Evolutionary conservation across 2,888 invertebrate genomes (phyloP).

Genomic region (Eupithecia tripunctaria): DNA sequence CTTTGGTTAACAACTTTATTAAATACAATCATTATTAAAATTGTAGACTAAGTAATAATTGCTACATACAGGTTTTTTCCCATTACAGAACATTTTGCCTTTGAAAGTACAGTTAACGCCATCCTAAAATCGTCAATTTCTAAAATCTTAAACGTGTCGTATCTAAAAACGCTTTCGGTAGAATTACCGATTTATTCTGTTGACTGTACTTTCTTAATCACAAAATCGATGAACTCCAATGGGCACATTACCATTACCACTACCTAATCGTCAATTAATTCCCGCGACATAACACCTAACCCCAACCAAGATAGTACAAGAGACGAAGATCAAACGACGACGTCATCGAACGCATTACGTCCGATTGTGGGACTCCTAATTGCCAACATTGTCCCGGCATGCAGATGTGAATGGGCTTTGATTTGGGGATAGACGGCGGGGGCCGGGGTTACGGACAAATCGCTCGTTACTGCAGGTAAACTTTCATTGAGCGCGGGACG

Average conservation of each 20-base stretch:
- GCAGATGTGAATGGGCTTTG: slow-evolving; percentile 86
- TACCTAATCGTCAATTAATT: background rate
- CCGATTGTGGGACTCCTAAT: slow-evolving; percentile 84
- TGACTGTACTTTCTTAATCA: background rate
- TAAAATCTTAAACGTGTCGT: too few relatives aligned
- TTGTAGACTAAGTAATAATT: background rate
- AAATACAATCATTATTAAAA: background rate
- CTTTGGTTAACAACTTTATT: slow-evolving; percentile 1
- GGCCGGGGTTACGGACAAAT: slow-evolving; percentile 82
- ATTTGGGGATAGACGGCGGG: slow-evolving; percentile 77
- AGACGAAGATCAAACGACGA: slow-evolving; percentile 44
- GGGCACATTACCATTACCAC: background rate
- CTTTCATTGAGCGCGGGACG: slow-evolving; percentile 78
- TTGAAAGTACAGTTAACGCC: background rate
- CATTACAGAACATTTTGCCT: background rate
- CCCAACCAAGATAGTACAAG: slow-evolving; percentile 15
- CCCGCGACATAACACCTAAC: background rate
- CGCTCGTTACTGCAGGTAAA: slow-evolving; percentile 85
- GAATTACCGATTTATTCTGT: background rate
- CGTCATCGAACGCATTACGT: slow-evolving; percentile 81
- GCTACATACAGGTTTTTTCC: background rate
- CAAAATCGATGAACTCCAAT: background rate
- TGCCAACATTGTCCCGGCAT: slow-evolving; percentile 85
- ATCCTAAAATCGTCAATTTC: background rate
- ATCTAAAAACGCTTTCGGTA: background rate